A percentile compares a stretch with the other conserved stretches of the same genome.
Evolutionary conservation across 2,113 vertebrate genomes (phyloP).

Genomic region (Oreochromis spilurus): DNA sequence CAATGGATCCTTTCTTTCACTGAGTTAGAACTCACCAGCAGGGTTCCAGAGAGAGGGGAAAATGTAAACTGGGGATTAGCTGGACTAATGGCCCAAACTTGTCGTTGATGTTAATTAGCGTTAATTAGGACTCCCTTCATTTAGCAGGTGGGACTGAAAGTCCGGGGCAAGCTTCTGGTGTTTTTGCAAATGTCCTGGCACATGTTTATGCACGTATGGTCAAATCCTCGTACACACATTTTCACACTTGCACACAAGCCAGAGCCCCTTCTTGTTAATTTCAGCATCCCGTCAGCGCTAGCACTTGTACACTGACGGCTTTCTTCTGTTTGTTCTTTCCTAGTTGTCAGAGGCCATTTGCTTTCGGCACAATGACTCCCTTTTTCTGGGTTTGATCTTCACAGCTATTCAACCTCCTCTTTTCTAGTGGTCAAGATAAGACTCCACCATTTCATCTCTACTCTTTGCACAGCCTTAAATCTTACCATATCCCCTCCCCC

Average conservation of each 20-base stretch:
- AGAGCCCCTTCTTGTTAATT: constrained; percentile 4
- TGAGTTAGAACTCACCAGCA: constrained; percentile 69
- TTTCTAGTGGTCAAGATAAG: constrained; percentile 42
- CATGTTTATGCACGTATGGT: constrained; percentile 4
- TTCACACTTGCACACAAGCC: constrained; percentile 18
- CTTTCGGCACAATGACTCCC: constrained; percentile 57
- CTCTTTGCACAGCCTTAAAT: constrained; percentile 25
- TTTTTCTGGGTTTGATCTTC: constrained; percentile 64
- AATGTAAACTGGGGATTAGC: constrained; percentile 78
- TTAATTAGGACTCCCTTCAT: constrained; percentile 72
- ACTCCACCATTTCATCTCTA: constrained; percentile 20
- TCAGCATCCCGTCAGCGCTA: constrained; percentile 12
- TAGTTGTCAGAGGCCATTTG: constrained; percentile 64
- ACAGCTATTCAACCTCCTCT: constrained; percentile 45
- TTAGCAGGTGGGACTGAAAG: constrained; percentile 1
- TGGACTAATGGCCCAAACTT: constrained; percentile 71
- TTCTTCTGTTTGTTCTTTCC: constrained; percentile 59
- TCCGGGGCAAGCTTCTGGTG: background rate
- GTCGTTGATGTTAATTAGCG: constrained; percentile 77
- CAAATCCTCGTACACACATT: constrained; percentile 8
- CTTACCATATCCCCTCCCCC: background rate
- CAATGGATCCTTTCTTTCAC: constrained; percentile 68
- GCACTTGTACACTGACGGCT: constrained; percentile 23
- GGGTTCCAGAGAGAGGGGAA: constrained; percentile 68
- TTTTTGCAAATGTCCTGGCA: constrained; percentile 8